Conservation (phyloP, 2,888 invertebrate genomes). For the Galerucella nymphaeae region DNA sequence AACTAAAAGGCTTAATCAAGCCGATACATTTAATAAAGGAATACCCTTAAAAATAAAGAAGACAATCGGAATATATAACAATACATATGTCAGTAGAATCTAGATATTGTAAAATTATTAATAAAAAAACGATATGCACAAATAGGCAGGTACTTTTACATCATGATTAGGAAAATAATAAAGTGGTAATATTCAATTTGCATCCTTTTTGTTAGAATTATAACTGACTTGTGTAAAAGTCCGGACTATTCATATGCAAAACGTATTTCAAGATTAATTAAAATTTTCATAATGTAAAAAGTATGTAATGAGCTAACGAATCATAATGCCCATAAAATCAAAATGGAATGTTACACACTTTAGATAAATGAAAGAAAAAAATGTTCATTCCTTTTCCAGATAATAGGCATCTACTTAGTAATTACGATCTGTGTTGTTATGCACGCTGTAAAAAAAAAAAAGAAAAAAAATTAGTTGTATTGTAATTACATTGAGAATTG, state of each 20-base stretch:
- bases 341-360: slow-evolving; percentile 31
- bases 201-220: not conserved
- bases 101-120: too few relatives aligned
- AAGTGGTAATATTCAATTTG: too few relatives aligned
- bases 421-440: slow-evolving; percentile 72
- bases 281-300: slow-evolving; percentile 7
- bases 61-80: too few relatives aligned
- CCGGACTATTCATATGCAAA: not conserved
- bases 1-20: too few relatives aligned
- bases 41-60: too few relatives aligned
- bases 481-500: not conserved
- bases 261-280: not conserved
- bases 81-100: too few relatives aligned
- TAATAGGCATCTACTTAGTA: slow-evolving; percentile 62
- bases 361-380: slow-evolving; percentile 11
- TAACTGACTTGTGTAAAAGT: not conserved
- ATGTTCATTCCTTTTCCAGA: slow-evolving; percentile 22
- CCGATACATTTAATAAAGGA: too few relatives aligned
- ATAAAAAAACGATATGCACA: too few relatives aligned
- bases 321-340: slow-evolving; percentile 27
- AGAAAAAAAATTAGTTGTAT: slow-evolving; percentile 35
- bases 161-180: too few relatives aligned
- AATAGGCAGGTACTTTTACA: too few relatives aligned
- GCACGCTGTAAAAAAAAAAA: slow-evolving; percentile 70
- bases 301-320: slow-evolving; percentile 30